Conservation (phyloP, 2,888 invertebrate genomes). For the Thecophora atra region DNA sequence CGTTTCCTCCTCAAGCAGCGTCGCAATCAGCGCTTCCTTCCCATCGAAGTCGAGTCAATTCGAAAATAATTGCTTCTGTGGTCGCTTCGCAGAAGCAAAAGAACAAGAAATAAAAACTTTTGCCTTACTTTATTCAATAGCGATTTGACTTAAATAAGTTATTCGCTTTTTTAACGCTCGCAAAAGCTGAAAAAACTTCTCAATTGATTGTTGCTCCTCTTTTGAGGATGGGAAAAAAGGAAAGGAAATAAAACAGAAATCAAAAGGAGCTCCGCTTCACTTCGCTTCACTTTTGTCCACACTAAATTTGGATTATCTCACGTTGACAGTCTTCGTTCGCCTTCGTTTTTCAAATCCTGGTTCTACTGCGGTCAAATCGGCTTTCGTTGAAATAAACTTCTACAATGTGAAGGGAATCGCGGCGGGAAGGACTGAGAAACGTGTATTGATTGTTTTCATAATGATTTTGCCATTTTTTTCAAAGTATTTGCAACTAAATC, state of each 20-base stretch:
- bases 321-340: slow-evolving; percentile 20
- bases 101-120: not conserved
- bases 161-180: slow-evolving; percentile 30
- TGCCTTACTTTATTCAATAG: slow-evolving; percentile 1
- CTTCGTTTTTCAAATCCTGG: not conserved
- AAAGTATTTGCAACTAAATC: too few relatives aligned
- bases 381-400: not conserved
- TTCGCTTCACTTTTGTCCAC: not conserved
- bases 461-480: too few relatives aligned
- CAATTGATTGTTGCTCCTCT: slow-evolving; percentile 37
- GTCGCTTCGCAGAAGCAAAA: slow-evolving; percentile 33
- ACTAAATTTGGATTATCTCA: slow-evolving; percentile 31
- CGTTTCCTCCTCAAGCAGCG: not conserved
- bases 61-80: slow-evolving; percentile 45
- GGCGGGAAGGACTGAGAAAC: not conserved
- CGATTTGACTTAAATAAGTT: slow-evolving; percentile 20
- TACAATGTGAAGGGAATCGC: not conserved
- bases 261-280: too few relatives aligned
- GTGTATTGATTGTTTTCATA: too few relatives aligned
- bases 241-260: not conserved
- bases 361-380: not conserved
- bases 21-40: not conserved
- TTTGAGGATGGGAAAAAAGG: not conserved
- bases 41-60: slow-evolving; percentile 42
- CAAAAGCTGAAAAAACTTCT: slow-evolving; percentile 33